phyloP scores from a whole-genome alignment of 2,113 vertebrate genomes.

The Platysteira castanea region DNA sequence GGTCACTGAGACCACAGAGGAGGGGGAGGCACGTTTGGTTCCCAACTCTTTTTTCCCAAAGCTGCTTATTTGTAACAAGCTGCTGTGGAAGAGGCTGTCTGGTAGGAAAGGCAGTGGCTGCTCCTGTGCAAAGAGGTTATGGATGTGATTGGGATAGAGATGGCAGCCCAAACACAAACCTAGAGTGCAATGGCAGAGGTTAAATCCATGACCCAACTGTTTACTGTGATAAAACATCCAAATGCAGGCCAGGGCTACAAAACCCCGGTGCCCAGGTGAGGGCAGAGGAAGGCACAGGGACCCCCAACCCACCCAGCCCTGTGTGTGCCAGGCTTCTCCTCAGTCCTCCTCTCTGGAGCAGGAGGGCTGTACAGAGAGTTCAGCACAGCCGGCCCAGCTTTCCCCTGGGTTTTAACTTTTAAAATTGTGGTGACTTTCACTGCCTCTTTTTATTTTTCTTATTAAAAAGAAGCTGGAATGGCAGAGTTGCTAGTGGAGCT shows the following conservation, averaged over 20 bases:
- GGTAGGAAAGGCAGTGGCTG: neutral
- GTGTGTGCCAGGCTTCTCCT: neutral
- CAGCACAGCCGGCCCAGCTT: neutral
- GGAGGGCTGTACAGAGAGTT: neutral
- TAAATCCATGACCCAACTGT: neutral
- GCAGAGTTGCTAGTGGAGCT: slow-evolving; percentile 20
- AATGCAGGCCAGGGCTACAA: neutral
- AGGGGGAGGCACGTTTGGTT: neutral
- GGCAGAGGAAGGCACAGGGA: neutral
- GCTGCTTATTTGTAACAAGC: neutral
- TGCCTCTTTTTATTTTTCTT: neutral
- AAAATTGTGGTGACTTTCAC: neutral
- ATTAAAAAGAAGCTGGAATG: slow-evolving; percentile 17
- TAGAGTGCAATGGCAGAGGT: neutral
- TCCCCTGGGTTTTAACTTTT: neutral
- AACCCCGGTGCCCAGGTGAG: neutral
- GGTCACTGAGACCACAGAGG: neutral
- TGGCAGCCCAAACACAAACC: neutral
- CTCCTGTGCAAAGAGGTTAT: neutral
- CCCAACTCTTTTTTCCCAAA: neutral
- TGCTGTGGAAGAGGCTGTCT: neutral
- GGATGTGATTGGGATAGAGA: neutral
- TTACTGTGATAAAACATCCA: neutral
- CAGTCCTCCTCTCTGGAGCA: neutral
- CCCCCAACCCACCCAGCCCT: neutral